These are phyloP conservation scores for Trachelus stipa DNA, from an alignment of 2,888 invertebrate species.

Conservation along the genomic window DNA sequence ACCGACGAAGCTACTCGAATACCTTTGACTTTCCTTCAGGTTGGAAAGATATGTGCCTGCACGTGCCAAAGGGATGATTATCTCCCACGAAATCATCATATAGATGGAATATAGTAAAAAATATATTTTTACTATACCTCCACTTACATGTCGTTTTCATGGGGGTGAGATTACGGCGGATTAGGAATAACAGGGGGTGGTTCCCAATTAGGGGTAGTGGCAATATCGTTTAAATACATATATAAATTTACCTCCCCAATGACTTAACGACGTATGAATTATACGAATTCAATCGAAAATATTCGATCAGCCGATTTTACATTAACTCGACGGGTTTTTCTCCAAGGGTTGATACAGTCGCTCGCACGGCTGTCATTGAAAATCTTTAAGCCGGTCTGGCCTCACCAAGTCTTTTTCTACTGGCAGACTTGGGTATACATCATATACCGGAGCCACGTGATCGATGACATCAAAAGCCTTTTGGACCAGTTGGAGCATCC, in stretches of 20 bases:
- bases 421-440: constrained; percentile 24
- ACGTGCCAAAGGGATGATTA: neutral
- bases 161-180: too few relatives aligned
- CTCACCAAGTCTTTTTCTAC: neutral
- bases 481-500: neutral
- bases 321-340: too few relatives aligned
- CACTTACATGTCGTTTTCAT: too few relatives aligned
- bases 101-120: too few relatives aligned
- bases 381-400: neutral
- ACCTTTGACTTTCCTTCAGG: neutral
- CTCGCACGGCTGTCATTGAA: neutral
- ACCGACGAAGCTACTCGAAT: neutral
- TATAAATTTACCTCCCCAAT: neutral
- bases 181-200: too few relatives aligned
- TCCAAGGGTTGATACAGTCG: too few relatives aligned
- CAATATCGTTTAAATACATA: too few relatives aligned
- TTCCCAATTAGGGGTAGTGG: too few relatives aligned
- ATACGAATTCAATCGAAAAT: too few relatives aligned
- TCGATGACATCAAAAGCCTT: neutral
- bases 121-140: too few relatives aligned
- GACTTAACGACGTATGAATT: neutral
- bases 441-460: constrained; percentile 30
- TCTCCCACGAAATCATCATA: too few relatives aligned
- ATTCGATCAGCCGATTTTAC: too few relatives aligned
- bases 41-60: neutral